Evolutionary conservation across 2,113 vertebrate genomes (phyloP), one percentile per base, ranked within the genome.

Genomic region (Chaetura pelagica): DNA sequence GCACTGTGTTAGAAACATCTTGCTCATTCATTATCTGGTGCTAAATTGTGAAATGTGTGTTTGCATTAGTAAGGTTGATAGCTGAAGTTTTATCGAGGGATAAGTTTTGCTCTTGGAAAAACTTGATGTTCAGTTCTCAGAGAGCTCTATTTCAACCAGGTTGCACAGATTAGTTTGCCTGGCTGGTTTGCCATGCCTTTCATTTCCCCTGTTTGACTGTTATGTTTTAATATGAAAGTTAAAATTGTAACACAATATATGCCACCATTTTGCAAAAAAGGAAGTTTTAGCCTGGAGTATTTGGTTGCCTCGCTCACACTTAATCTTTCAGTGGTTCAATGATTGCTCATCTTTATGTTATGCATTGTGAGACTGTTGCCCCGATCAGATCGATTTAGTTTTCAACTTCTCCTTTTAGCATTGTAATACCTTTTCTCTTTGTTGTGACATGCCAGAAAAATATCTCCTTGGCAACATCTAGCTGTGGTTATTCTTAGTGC

Each of bases 291-390:
- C 82, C 54, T 1, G 1, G 15, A 67, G 32, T 76, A 49, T 95
- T 93, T 18, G 72, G 15, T 92, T 93, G 46, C 71, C 46, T 91
- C 0, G 5, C 32, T 87, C 44, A 85, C 64, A 71, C 73, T 93
- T 94, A 90, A 81, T 95, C 89, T 90, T 93, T 91, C 92, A 89
- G 40, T 76, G 78, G 48, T 42, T 57, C 80, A 95, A 92, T 97
- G 96, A 94, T 90, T 79, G 84, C 86, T 77, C 40, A 55, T 87
- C 83, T 90, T 90, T 73, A 30, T 81, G 46, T 94, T 94, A 59
- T 10, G 87, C 61, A 35, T 72, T 89, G 61, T 93, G 80, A 78
- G 58, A 35, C 84, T 81, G 57, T 72, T 57, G 54, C 58, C 87
- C 71, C 87, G 77, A 90, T 87, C 80, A 87, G 74, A 89, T 93